Percentiles rank a stretch among this genome's conserved stretches.
phyloP scores from a whole-genome alignment of 2,888 invertebrate genomes.

The Venustoraphidia nigricollis region DNA sequence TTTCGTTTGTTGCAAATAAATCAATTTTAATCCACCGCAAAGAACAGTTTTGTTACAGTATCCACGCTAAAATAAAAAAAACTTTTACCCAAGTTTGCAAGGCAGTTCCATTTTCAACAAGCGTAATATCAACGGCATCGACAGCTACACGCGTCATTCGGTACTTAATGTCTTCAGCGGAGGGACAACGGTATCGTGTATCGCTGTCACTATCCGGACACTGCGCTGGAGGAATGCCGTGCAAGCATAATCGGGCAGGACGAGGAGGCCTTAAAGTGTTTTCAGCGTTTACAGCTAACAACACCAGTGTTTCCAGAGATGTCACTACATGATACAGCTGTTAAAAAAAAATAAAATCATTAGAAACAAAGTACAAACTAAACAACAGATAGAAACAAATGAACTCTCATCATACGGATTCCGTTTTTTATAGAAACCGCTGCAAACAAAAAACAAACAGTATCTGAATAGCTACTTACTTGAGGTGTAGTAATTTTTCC shows the following conservation, averaged over 20 bases:
- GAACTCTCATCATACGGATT: no score
- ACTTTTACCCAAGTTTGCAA: slow-evolving; percentile 60
- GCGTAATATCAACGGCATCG: slow-evolving; percentile 78
- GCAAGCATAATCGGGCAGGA: slow-evolving; percentile 61
- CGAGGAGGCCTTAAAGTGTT: slow-evolving; percentile 77
- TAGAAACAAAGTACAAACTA: not conserved
- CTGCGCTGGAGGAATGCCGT: slow-evolving; percentile 52
- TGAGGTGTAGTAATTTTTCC: slow-evolving; percentile 83
- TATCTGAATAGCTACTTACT: slow-evolving; percentile 17
- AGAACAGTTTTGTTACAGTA: no score
- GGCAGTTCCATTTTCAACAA: slow-evolving; percentile 80
- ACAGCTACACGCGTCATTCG: slow-evolving; percentile 79
- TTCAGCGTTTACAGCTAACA: slow-evolving; percentile 76
- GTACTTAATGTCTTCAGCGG: slow-evolving; percentile 79
- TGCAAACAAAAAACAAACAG: not conserved
- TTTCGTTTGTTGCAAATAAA: no score
- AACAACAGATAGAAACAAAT: no score
- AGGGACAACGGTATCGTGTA: slow-evolving; percentile 61
- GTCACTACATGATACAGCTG: slow-evolving; percentile 73
- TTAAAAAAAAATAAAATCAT: not conserved
- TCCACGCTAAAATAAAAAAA: slow-evolving; percentile 4
- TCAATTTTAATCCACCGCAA: no score
- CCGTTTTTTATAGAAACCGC: not conserved
- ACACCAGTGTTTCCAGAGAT: slow-evolving; percentile 74
- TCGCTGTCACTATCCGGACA: slow-evolving; percentile 54